Evolutionary conservation across 2,888 invertebrate genomes (phyloP).

Genomic region (Formica aserva): DNA sequence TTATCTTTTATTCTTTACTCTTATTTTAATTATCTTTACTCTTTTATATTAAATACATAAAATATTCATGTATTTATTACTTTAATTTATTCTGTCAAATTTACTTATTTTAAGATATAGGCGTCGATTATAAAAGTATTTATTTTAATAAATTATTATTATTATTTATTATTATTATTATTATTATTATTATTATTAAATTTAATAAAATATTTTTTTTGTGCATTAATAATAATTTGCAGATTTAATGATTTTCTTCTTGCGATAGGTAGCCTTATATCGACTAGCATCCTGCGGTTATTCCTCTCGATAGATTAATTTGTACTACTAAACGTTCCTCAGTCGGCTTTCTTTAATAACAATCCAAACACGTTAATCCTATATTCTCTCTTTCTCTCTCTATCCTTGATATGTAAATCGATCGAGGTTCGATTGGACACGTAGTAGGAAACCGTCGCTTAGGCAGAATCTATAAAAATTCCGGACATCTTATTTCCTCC

Average conservation of each 20-base stretch:
- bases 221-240: neutral
- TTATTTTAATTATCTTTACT: too few species aligned
- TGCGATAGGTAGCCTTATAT: constrained; percentile 11
- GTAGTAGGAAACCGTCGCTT: constrained; percentile 43
- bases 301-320: constrained; percentile 35
- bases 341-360: neutral
- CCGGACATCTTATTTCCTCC: constrained; percentile 79
- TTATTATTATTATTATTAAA: neutral
- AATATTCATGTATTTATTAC: neutral
- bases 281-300: constrained; percentile 7
- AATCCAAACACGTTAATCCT: constrained; percentile 19
- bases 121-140: neutral
- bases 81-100: neutral
- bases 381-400: neutral
- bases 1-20: neutral
- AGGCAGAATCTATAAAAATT: constrained; percentile 76
- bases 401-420: constrained; percentile 36
- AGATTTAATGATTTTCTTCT: constrained; percentile 7
- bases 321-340: constrained; percentile 29
- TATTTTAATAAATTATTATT: neutral
- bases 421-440: constrained; percentile 30
- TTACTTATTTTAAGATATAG: neutral
- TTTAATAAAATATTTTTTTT: neutral
- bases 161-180: neutral
- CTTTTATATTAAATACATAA: neutral